Percentiles rank a stretch among this genome's conserved stretches.
Conservation (phyloP, 92 coral and sea anemone genomes). For the Isaurus tuberculatus region DNA sequence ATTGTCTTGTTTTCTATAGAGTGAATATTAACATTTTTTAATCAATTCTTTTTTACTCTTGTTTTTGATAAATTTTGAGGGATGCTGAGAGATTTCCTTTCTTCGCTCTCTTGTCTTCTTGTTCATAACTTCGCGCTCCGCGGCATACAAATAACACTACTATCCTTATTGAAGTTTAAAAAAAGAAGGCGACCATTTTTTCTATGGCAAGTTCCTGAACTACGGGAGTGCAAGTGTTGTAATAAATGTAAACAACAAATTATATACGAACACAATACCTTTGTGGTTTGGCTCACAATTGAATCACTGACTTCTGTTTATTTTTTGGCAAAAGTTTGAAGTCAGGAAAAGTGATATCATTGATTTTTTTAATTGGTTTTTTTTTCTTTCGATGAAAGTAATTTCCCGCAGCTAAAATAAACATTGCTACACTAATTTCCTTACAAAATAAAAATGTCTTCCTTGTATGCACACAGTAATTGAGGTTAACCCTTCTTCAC, state of each 20-base stretch:
- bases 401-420: slow-evolving; percentile 34
- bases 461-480: slow-evolving; percentile 22
- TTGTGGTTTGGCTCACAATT: slow-evolving; percentile 29
- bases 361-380: slow-evolving; percentile 34
- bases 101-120: no score
- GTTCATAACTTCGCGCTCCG: no score
- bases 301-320: slow-evolving; percentile 30
- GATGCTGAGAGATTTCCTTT: no score
- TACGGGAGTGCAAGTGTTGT: slow-evolving; percentile 13
- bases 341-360: slow-evolving; percentile 7
- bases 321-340: background rate
- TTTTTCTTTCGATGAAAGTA: slow-evolving; percentile 15
- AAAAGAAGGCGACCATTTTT: background rate
- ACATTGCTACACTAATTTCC: slow-evolving; percentile 32
- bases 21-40: no score
- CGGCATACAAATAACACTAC: background rate
- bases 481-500: slow-evolving; percentile 26
- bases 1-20: no score
- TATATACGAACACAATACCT: slow-evolving; percentile 21
- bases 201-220: slow-evolving; percentile 26
- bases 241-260: slow-evolving; percentile 16
- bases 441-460: slow-evolving; percentile 2
- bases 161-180: slow-evolving; percentile 4
- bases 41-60: no score
- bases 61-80: no score